These are phyloP conservation scores for Heliothis virescens DNA, from an alignment of 1,140 invertebrate genomes.

Conservation along the genomic window DNA sequence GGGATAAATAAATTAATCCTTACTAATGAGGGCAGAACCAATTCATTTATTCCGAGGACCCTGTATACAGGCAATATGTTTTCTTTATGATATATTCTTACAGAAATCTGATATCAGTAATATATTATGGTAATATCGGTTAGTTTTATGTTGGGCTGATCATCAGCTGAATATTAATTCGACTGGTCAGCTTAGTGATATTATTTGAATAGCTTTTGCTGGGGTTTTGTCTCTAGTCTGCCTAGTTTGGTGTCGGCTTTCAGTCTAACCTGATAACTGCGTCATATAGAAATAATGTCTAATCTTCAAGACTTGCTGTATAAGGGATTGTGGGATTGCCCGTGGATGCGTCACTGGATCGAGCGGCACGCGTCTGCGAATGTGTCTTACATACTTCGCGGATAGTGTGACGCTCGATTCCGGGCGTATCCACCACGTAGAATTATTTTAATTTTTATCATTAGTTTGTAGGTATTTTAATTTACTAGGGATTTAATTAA, in stretches of 20 bases:
- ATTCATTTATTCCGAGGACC: constrained; percentile 1
- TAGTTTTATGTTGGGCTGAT: neutral
- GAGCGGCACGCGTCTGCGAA: no score
- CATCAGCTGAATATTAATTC: neutral
- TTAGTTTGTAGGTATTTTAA: no score
- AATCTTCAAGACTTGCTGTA: no score
- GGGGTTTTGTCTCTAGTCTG: neutral
- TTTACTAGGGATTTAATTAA: no score
- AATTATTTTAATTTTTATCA: no score
- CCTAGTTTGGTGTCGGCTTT: neutral
- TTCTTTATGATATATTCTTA: constrained; percentile 10
- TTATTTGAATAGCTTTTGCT: neutral
- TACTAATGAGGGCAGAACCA: neutral
- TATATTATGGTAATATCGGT: neutral
- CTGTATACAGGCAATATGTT: constrained; percentile 4
- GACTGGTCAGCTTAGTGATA: neutral
- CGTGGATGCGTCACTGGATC: no score
- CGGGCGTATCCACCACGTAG: no score
- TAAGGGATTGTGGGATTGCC: no score
- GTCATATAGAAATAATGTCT: no score
- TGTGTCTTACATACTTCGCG: no score
- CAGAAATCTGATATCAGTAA: constrained; percentile 7
- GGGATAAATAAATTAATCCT: constrained; percentile 12
- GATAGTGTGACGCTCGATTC: no score
- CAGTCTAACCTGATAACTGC: no score